phyloP scores from a whole-genome alignment of 2,113 vertebrate species.

The Leptobrachium leishanense region DNA sequence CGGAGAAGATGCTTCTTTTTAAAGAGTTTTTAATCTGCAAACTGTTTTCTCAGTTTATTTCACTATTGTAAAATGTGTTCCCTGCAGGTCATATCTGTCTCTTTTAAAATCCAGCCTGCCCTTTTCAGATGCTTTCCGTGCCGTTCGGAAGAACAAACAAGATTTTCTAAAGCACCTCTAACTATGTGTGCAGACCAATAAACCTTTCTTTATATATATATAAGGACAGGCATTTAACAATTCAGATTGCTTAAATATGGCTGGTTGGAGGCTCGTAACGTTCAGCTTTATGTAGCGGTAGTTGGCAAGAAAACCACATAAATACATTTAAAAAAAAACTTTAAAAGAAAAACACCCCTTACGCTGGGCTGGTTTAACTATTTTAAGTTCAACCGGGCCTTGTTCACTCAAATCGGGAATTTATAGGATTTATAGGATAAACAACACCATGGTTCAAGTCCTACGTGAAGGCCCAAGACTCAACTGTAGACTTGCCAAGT shows the following conservation, averaged over 20 bases:
- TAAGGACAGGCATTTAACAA: constrained; percentile 51
- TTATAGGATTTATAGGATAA: too few relatives aligned
- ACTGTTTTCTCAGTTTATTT: constrained; percentile 67
- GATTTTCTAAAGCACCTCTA: constrained; percentile 60
- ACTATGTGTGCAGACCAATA: constrained; percentile 58
- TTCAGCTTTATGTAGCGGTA: constrained; percentile 1
- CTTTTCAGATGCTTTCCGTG: constrained; percentile 57
- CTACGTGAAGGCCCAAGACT: too few relatives aligned
- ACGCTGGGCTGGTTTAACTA: too few relatives aligned
- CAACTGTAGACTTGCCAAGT: too few relatives aligned
- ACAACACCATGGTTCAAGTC: too few relatives aligned
- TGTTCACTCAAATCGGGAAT: too few relatives aligned
- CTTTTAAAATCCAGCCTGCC: constrained; percentile 63
- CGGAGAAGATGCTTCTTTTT: constrained; percentile 67
- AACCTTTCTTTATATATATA: constrained; percentile 55
- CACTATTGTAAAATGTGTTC: constrained; percentile 64
- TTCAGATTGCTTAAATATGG: constrained; percentile 40
- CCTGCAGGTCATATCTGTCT: constrained; percentile 65
- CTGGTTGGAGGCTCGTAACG: constrained; percentile 35
- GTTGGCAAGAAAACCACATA: constrained; percentile 11
- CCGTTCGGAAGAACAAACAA: constrained; percentile 62
- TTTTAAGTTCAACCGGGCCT: too few relatives aligned
- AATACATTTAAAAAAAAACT: too few relatives aligned
- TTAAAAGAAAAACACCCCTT: too few relatives aligned
- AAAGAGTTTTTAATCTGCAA: constrained; percentile 66